Evolutionary conservation across 2,113 vertebrate genomes (phyloP), one percentile per base, ranked within the genome.

Genomic region (Strix aluco): DNA sequence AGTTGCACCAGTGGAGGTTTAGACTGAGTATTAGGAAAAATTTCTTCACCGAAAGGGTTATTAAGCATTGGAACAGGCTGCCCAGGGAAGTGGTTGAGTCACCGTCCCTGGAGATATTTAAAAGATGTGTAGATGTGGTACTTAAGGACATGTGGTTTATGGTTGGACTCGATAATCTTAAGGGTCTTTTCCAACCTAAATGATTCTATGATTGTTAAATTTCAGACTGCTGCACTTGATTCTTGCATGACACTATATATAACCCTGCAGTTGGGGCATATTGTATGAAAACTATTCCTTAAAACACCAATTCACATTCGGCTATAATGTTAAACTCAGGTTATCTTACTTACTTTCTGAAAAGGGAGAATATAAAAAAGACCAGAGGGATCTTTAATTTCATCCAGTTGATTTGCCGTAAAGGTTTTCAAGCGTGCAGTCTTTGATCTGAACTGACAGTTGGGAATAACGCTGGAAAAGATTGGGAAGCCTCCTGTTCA

Each of bases 371-470:
- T 99, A 92, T 99, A 99, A 95, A 99, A 99, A 40, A 99, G 99
- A 22, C 99, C 99, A 11, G 99, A 99, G 1, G 99, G 99, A 91
- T 99, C 99, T 97, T 99, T 99, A 96, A 99, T 99, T 98, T 99
- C 99, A 94, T 99, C 99, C 42, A 99, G 98, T 89, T 99, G 99
- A 92, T 99, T 99, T 86, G 99, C 99, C 1, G 99, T 99, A 92
- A 99, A 99, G 8, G 99, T 99, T 98, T 99, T 99, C 95, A 99
- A 95, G 72, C 99, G 98, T 38, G 99, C 99, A 3, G 99, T 99
- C 97, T 99, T 99, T 47, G 99, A 99, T 81, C 99, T 98, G 95
- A 99, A 99, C 96, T 99, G 99, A 91, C 99, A 99, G 96, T 99
- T 99, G 81, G 99, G 99, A 97, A 99, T 99, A 92, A 99, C 98